phyloP scores from a whole-genome alignment of 2,113 vertebrate species.

The Notothenia coriiceps region DNA sequence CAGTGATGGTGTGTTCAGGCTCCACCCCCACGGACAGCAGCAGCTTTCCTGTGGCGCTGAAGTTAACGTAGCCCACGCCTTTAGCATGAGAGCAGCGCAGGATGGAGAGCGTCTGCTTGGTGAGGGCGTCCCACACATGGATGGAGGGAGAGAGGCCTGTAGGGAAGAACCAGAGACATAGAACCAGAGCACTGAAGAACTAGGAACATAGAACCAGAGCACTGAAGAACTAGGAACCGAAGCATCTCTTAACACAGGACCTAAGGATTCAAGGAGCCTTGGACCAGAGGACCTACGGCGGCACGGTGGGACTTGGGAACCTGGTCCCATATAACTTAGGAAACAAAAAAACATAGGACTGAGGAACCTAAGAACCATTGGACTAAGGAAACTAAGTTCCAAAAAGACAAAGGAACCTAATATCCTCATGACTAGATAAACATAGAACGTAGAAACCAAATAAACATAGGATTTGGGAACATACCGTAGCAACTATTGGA shows the following conservation, averaged over 20 bases:
- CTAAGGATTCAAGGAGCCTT: not conserved
- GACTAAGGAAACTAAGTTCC: no score
- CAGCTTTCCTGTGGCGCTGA: conserved; percentile 97
- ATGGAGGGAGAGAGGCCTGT: conserved; percentile 93
- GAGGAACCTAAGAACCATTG: no score
- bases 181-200: not conserved
- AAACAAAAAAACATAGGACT: no score
- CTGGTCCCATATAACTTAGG: not conserved
- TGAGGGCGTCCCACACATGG: conserved; percentile 97
- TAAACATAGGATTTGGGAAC: not conserved
- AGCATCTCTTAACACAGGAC: not conserved
- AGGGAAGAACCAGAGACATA: not conserved
- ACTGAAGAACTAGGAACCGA: not conserved
- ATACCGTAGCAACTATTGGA: not conserved
- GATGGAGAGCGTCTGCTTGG: conserved; percentile 95
- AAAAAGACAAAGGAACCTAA: no score
- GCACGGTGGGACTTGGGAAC: no score
- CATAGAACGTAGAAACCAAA: not conserved
- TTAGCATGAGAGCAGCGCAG: conserved; percentile 94
- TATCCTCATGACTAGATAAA: no score
- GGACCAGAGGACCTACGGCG: not conserved
- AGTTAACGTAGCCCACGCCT: conserved; percentile 93
- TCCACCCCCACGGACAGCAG: conserved; percentile 95
- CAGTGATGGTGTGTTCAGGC: conserved; percentile 94
- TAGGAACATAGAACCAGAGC: not conserved